phyloP scores from a whole-genome alignment of 2,888 invertebrate species.

The Apodemia mormo region DNA sequence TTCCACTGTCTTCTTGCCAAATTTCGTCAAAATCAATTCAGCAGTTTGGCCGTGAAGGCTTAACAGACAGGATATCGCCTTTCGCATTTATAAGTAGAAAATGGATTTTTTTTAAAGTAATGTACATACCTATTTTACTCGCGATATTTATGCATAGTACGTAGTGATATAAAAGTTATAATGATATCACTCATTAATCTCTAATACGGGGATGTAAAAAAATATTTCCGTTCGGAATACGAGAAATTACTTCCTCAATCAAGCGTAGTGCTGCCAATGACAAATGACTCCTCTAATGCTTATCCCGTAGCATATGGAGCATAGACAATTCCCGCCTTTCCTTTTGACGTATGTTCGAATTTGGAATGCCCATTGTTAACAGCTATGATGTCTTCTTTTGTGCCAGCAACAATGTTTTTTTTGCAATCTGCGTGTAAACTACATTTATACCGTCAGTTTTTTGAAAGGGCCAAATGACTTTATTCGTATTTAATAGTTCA shows the following conservation, averaged over 20 bases:
- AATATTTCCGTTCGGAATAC: conserved; percentile 73
- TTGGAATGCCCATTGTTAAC: conserved; percentile 59
- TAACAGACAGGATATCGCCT: too few species aligned
- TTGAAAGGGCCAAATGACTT: conserved; percentile 61
- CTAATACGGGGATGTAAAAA: conserved; percentile 72
- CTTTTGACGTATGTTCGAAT: conserved; percentile 59
- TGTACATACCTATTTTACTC: neutral
- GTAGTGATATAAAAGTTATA: conserved; percentile 47
- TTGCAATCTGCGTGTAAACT: conserved; percentile 69
- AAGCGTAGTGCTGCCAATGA: conserved; percentile 58
- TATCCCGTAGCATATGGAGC: conserved; percentile 76
- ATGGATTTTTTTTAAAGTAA: neutral
- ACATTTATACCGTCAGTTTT: conserved; percentile 55
- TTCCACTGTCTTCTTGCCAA: too few species aligned
- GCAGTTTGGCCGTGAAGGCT: too few species aligned
- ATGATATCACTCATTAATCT: conserved; percentile 55
- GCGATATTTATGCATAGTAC: neutral
- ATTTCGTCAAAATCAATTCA: too few species aligned
- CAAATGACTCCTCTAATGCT: conserved; percentile 74
- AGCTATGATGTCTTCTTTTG: conserved; percentile 76
- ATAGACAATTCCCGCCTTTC: conserved; percentile 65
- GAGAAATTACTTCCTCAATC: conserved; percentile 81
- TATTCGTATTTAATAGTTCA: conserved; percentile 61
- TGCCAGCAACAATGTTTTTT: conserved; percentile 69
- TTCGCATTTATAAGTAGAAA: too few species aligned